phyloP scores from a whole-genome alignment of 2,113 vertebrate species.

The Apaloderma vittatum region DNA sequence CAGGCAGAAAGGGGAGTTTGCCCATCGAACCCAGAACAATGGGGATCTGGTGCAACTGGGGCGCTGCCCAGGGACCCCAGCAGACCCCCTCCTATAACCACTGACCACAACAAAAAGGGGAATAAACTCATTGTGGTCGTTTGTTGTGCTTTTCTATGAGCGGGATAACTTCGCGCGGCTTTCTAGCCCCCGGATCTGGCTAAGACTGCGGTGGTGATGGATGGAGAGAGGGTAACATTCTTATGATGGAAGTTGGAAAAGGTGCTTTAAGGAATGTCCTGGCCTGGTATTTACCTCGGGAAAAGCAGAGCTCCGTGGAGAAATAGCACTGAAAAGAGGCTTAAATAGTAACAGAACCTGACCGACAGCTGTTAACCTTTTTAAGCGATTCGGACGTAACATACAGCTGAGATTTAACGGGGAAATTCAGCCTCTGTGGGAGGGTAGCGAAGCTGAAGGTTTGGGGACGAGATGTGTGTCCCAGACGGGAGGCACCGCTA shows the following conservation, averaged over 20 bases:
- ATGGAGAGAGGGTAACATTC: background rate
- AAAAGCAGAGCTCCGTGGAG: background rate
- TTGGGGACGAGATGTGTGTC: background rate
- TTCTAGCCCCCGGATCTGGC: background rate
- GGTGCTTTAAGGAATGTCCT: background rate
- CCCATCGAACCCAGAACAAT: background rate
- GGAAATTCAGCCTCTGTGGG: background rate
- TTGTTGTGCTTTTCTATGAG: background rate
- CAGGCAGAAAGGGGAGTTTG: background rate
- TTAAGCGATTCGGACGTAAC: background rate
- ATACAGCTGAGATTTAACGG: rapidly evolving
- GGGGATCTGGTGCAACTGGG: background rate
- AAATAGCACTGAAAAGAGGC: background rate
- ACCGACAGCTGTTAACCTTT: background rate
- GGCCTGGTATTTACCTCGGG: background rate
- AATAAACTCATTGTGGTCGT: rapidly evolving
- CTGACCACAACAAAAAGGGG: rapidly evolving
- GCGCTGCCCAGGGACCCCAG: background rate
- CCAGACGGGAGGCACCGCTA: background rate
- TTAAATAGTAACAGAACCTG: background rate
- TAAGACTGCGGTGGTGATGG: background rate
- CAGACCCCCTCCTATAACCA: background rate
- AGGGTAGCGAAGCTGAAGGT: background rate
- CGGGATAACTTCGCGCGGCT: background rate
- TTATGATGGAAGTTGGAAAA: background rate